Conservation (phyloP, 2,113 vertebrate genomes). For the Oryzias woworae region DNA sequence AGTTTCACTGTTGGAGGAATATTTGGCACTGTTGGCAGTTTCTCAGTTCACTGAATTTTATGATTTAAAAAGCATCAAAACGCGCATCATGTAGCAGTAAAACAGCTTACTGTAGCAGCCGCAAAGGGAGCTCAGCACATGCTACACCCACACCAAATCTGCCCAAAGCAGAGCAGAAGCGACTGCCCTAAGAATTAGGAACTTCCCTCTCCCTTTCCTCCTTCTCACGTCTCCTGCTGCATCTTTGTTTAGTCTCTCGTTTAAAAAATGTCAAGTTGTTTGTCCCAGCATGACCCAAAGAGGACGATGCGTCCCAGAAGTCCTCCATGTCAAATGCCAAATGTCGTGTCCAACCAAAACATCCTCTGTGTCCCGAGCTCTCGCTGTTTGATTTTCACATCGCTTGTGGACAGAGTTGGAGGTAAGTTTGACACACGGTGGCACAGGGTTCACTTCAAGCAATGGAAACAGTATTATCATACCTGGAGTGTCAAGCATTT, state of each 20-base stretch:
- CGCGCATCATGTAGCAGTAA: background rate
- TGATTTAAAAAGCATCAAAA: too few relatives aligned
- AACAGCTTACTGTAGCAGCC: background rate
- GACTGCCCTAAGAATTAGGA: background rate
- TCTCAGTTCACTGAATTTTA: too few relatives aligned
- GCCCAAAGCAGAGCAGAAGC: slow-evolving; percentile 10
- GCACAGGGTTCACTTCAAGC: background rate
- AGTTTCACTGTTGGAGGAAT: too few relatives aligned
- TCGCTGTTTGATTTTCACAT: slow-evolving; percentile 26
- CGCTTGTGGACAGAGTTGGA: background rate
- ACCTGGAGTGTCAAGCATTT: slow-evolving; percentile 48
- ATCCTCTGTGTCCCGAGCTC: slow-evolving; percentile 50
- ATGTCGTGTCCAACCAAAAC: slow-evolving; percentile 26
- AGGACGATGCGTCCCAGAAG: slow-evolving; percentile 6
- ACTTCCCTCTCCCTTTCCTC: background rate
- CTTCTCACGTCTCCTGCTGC: slow-evolving; percentile 3
- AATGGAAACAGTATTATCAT: slow-evolving; percentile 68
- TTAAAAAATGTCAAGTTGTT: slow-evolving; percentile 55
- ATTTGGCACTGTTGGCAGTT: too few relatives aligned
- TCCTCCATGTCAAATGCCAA: slow-evolving; percentile 28
- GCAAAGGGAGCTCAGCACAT: background rate
- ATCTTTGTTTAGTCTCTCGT: slow-evolving; percentile 14
- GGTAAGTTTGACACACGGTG: background rate
- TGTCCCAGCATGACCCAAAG: slow-evolving; percentile 47
- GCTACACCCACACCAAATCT: background rate